A percentile compares a stretch with the other conserved stretches of the same genome.
phyloP scores from a whole-genome alignment of 2,113 vertebrate genomes.

The Eptesicus fuscus region DNA sequence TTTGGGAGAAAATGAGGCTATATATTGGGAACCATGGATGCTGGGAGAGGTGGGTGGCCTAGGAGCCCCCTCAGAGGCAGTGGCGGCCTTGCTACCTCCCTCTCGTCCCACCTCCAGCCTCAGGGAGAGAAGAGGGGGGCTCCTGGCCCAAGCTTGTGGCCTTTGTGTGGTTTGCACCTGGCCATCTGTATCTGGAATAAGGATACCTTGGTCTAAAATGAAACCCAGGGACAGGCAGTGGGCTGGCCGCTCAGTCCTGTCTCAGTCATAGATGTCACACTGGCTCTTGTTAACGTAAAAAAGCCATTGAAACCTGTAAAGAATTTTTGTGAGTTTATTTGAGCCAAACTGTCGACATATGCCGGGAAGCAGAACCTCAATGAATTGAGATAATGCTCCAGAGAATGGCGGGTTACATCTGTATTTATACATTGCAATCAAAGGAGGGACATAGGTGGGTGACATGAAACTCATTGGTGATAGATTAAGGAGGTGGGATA shows the following conservation, averaged over 20 bases:
- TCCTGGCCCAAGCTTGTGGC: neutral
- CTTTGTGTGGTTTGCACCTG: neutral
- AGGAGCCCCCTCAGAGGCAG: neutral
- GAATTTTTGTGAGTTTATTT: no score
- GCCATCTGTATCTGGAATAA: conserved; percentile 42
- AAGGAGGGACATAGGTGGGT: no score
- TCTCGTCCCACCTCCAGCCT: neutral
- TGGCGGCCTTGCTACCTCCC: neutral
- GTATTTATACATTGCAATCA: no score
- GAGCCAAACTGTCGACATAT: no score
- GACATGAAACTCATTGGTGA: no score
- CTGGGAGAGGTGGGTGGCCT: neutral
- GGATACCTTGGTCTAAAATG: conserved; percentile 56
- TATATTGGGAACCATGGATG: neutral
- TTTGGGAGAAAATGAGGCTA: neutral
- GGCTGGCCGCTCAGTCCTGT: neutral
- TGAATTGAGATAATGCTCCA: no score
- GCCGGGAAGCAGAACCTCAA: no score
- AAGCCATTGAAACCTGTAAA: no score
- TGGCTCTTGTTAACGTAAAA: neutral
- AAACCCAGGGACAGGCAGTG: conserved; percentile 40
- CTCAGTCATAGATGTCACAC: neutral
- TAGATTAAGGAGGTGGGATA: no score
- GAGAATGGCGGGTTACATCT: no score
- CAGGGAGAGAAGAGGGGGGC: neutral